Evolutionary conservation across 2,113 vertebrate genomes (phyloP).

Genomic region (Burhinus bistriatus): DNA sequence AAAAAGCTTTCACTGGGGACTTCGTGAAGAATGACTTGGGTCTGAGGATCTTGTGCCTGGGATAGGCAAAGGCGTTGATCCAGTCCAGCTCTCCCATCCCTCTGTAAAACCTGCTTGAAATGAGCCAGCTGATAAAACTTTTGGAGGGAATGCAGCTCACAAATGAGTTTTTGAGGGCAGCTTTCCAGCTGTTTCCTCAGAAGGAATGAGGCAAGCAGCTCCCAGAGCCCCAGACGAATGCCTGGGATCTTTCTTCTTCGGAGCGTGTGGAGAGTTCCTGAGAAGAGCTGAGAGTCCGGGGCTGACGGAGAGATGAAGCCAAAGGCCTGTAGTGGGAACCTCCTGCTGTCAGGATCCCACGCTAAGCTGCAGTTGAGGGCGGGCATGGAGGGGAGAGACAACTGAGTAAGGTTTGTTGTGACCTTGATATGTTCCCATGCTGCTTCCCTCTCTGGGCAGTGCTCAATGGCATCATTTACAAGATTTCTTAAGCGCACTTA

Average conservation of each 20-base stretch:
- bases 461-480: not conserved
- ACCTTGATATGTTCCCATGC: slow-evolving; percentile 1
- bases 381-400: not conserved
- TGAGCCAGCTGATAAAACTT: slow-evolving; percentile 39
- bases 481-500: not conserved
- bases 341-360: slow-evolving; percentile 61
- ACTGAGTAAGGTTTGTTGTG: slow-evolving; percentile 5
- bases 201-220: slow-evolving; percentile 10
- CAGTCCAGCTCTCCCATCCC: not conserved
- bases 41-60: not conserved
- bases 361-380: not conserved
- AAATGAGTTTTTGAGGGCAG: slow-evolving; percentile 43
- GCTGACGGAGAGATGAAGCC: slow-evolving; percentile 2
- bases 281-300: not conserved
- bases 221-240: slow-evolving; percentile 41
- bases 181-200: slow-evolving; percentile 44
- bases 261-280: not conserved
- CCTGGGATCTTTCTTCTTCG: slow-evolving; percentile 35
- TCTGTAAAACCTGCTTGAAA: slow-evolving; percentile 21
- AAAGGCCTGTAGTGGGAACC: slow-evolving; percentile 55
- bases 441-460: not conserved
- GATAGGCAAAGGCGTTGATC: not conserved
- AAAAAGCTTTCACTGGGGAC: not conserved
- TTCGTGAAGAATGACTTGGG: not conserved
- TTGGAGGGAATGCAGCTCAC: not conserved